Base-by-base conservation (phyloP, 2,888 invertebrate genomes). In the Anthrax anthrax region DNA sequence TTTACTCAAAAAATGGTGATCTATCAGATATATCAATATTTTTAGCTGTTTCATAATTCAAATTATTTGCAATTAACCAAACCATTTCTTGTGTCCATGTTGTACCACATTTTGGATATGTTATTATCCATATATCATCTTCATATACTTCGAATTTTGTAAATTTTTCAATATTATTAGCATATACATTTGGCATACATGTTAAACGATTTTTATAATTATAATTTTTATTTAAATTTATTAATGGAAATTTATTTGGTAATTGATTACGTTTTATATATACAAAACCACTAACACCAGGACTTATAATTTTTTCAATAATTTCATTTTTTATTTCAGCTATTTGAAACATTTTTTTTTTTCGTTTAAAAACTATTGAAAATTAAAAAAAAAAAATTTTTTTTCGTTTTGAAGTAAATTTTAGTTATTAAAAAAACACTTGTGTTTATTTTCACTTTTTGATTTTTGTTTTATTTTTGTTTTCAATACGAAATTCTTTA, bases 21-120 rank as follows among this genome's bases (percentile, higher is more conserved):
- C 66, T 55, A 32, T 60, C 42, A 8, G 61, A 60, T 1, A 66
- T 49, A 50, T 62, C 63, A n/a, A 57, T 48, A 4, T 51, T 51
- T 50, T 59, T 61, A 23, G 66, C 66, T 14, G 52, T 55, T 5
- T 58, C 55, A 43, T 61, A 65, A 48, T 65, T 60, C 29, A 60
- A 64, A 14, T 58, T 45, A 39, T 65, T 63, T 44, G 60, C 13
- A 36, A 65, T 55, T 41, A 65, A 54, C 64, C 65, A 67, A 18
- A 62, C 55, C 53, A 65, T 58, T 55, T 67, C 65, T 47, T 65
- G 65, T 44, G 62, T 57, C 65, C 65, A 65, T 39, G 65, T 65
- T 42, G 67, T 65, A 39, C 67, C 65, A 47, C 63, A 64, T 39
- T 67, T 65, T 1, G 63, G 59, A 46, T 62, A 55, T 4, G 65